Evolutionary conservation across 2,888 invertebrate genomes (phyloP), one percentile per base, ranked within the genome.

Genomic region (Ophion obscuratus): DNA sequence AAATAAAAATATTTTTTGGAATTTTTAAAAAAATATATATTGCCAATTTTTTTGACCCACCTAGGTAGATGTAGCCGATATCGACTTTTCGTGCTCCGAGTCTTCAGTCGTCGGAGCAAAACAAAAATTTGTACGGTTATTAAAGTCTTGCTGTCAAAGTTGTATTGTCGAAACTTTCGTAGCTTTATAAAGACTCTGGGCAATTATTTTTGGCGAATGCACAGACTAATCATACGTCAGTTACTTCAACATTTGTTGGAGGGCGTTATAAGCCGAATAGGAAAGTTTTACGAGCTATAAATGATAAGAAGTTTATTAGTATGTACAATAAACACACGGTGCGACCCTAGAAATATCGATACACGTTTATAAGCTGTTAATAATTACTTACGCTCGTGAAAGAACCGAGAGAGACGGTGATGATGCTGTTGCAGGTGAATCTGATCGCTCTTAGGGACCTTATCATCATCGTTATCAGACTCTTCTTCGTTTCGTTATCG

Each of bases 241-340:
- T 70, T 11, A 71, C n/a, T 10, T n/a, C 10, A 7, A 74, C 61
- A 79, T 85, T 44, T 62, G 83, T 74, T 90, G 88, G 4, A 90
- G 75, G 14, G 89, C 67, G 83, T 89, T 89, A 68, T 85, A 89
- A 27, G 85, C 84, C 6, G 89, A 87, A 24, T 90, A 89, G n/a
- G 89, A 89, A 4, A 87, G 86, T 70, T 89, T 90, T 14, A 71
- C n/a, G n/a, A 71, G 57, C 57, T 71, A 36, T 5, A 57, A 71
- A 11, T 14, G 14, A 47, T 47, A 2, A 57, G 53, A 10, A 31
- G 9, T 57, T 36, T 59, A 70, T 31, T 3, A 67, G 11, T 67
- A 11, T 20, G 14, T 11, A 64, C 17, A 53, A 17, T 2, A 2
- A 53, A 53, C 2, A 2, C 53, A 64, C 10, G 24, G 24, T 64